phyloP scores from a whole-genome alignment of 2,797 vertebrate genomes.

The Iguana delicatissima region DNA sequence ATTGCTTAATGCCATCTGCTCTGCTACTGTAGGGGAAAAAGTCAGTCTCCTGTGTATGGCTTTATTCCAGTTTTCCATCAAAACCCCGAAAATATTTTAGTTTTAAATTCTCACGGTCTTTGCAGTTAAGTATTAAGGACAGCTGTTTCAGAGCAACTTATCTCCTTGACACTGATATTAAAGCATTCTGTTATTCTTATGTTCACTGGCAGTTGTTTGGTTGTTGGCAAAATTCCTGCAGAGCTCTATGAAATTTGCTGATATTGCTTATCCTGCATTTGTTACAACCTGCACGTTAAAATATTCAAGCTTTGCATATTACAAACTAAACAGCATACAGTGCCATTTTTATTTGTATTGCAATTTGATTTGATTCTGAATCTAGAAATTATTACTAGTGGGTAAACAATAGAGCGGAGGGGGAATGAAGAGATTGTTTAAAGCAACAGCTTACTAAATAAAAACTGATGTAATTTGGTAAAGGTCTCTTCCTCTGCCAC shows the following conservation, averaged over 20 bases:
- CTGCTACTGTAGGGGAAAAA: not conserved
- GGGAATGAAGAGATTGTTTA: not conserved
- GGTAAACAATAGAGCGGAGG: not conserved
- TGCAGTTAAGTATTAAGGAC: not conserved
- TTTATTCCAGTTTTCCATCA: not conserved
- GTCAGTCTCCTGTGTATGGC: not conserved
- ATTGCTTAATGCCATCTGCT: conserved; percentile 41
- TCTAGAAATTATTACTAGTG: conserved; percentile 20
- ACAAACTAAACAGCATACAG: not conserved
- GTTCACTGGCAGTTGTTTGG: conserved; percentile 32
- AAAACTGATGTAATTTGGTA: not conserved
- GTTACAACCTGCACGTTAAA: conserved; percentile 30
- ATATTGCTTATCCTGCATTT: not conserved
- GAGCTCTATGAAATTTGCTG: conserved; percentile 2
- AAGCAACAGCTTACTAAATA: not conserved
- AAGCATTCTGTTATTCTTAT: conserved; percentile 25
- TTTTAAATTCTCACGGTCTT: conserved; percentile 29
- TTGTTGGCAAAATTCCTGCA: conserved; percentile 33
- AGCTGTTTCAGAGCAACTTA: not conserved
- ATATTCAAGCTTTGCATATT: conserved; percentile 20
- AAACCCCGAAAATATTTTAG: conserved; percentile 18
- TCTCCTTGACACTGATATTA: conserved; percentile 11
- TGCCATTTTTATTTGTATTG: not conserved
- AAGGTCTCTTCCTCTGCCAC: not conserved
- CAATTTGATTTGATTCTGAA: not conserved